These are phyloP conservation scores for Sphenodon punctatus DNA, from an alignment of 2,797 vertebrate species.

Conservation along the genomic window DNA sequence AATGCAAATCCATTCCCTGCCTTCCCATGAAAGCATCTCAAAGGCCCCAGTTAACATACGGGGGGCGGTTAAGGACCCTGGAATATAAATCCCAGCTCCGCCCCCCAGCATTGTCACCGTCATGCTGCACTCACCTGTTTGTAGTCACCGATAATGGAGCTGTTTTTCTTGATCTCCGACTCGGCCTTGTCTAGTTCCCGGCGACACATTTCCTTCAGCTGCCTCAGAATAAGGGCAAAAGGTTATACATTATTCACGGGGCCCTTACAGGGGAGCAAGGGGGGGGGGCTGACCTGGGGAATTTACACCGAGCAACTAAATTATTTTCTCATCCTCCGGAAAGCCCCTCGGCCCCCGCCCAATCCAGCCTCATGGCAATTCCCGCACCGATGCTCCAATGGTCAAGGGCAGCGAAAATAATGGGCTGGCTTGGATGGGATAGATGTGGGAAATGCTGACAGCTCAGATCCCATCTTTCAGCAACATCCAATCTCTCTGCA, in stretches of 20 bases:
- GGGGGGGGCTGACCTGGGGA: no score
- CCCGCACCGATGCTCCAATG: neutral
- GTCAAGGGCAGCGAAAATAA: neutral
- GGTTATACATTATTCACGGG: neutral
- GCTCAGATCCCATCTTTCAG: neutral
- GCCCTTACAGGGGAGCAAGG: no score
- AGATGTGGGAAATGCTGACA: neutral
- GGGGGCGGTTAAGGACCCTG: neutral
- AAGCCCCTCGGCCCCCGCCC: neutral
- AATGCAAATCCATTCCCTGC: neutral
- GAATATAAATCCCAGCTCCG: neutral
- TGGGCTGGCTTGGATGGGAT: neutral
- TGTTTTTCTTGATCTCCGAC: constrained; percentile 97
- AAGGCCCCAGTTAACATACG: neutral
- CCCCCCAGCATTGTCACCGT: neutral
- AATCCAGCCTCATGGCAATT: neutral
- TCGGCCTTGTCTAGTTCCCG: constrained; percentile 97
- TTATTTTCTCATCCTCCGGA: no score
- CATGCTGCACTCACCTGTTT: constrained; percentile 87
- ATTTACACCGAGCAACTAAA: no score
- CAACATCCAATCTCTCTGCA: neutral
- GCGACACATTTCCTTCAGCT: constrained; percentile 99
- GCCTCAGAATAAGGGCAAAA: neutral
- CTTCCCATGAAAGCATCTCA: neutral
- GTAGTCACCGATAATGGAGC: constrained; percentile 97